Base-by-base conservation (phyloP, 1,140 invertebrate species). In the Mya arenaria region DNA sequence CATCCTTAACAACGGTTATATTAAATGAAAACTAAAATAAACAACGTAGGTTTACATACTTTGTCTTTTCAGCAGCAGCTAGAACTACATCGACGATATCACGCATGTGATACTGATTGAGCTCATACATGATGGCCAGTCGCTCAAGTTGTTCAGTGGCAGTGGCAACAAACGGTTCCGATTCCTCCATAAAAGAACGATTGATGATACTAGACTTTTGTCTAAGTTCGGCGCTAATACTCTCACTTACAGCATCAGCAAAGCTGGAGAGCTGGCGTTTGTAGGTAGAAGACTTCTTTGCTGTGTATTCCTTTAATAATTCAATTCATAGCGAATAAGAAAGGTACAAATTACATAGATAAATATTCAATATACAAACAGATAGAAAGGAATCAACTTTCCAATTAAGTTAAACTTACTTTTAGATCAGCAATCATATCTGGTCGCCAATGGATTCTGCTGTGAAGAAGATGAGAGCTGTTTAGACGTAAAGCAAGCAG, bases 381-480 rank as follows among this genome's bases (percentile, higher is more conserved):
- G n/a, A n/a, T n/a, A n/a, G n/a, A n/a, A n/a, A n/a, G n/a, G n/a
- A n/a, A n/a, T n/a, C n/a, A n/a, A n/a, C n/a, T n/a, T n/a, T n/a
- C n/a, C 10, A 17, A 60, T 15, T 25, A 10, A 15, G 10, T 60
- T 25, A 28, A 60, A 10, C 19, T 19, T 25, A 94, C 94, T 86
- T 93, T 92, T 17, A 95, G 75, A 65, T 95, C 95, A 32, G 89
- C 83, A 83, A 94, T 94, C 2, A 97, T 94, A 56, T 96, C 94
- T 1, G 96, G 96, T 48, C 96, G 94, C 97, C 97, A 97, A 72
- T 94, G 93, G 13, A 97, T 92, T 1, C 94, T 95, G 23, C 96
- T 96, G 0, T 96, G 96, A 10, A 98, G 93, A 0, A 97, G 93
- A 48, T 96, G 94, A 0, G 97, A 97, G 89, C 97, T 96, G 92